Conservation (phyloP, 2,113 vertebrate genomes). For the Chaetops frenatus region DNA sequence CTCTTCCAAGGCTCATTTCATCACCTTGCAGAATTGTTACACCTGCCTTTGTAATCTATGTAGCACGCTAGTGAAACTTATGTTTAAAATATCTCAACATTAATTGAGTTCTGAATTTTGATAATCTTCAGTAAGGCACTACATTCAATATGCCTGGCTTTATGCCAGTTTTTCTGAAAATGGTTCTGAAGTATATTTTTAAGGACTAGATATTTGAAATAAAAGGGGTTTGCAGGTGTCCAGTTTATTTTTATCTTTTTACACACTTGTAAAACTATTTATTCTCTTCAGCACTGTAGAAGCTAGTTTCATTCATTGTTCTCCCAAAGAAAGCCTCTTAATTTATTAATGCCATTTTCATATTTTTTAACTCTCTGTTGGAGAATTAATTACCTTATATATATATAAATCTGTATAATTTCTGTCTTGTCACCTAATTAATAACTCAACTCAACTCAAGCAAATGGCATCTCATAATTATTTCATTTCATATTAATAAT, state of each 20-base stretch:
- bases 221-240: background rate
- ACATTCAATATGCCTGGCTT: background rate
- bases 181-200: background rate
- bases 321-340: background rate
- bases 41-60: background rate
- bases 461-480: background rate
- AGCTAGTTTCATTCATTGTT: background rate
- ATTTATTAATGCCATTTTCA: background rate
- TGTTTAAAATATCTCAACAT: background rate
- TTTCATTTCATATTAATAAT: background rate
- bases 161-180: background rate
- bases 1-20: background rate
- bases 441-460: background rate
- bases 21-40: background rate
- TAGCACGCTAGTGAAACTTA: background rate
- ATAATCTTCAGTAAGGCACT: background rate
- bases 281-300: background rate
- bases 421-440: background rate
- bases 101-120: background rate
- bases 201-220: background rate
- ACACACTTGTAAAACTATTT: background rate
- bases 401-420: background rate
- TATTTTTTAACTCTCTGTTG: background rate
- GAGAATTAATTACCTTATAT: background rate
- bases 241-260: background rate